Conservation (phyloP, 2,113 vertebrate genomes). For the Rafetus swinhoei region DNA sequence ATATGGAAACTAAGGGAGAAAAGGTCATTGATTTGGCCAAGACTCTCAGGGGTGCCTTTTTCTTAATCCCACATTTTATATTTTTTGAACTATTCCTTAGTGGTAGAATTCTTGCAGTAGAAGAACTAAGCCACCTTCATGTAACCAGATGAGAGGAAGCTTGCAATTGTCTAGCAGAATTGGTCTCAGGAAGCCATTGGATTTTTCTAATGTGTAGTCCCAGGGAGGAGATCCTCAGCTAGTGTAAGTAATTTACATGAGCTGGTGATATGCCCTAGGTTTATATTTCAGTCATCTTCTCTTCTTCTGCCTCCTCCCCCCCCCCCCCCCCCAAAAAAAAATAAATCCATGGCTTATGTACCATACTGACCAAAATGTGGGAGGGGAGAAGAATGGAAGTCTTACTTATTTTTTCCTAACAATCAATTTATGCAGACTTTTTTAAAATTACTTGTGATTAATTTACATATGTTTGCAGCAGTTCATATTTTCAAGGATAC, state of each 20-base stretch:
- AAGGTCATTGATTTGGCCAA: neutral
- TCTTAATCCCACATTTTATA: neutral
- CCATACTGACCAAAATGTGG: neutral
- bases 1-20: neutral
- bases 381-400: neutral
- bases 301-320: no score
- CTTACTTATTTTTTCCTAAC: no score
- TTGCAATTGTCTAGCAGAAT: neutral
- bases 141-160: neutral
- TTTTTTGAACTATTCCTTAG: neutral
- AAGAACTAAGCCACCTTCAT: neutral
- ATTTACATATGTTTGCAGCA: neutral
- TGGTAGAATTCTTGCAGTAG: neutral
- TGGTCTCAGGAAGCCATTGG: neutral
- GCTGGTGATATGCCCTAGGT: neutral
- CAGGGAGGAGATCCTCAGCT: neutral
- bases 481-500: neutral
- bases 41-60: neutral
- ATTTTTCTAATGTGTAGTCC: neutral
- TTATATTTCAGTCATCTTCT: neutral
- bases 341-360: neutral
- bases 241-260: neutral
- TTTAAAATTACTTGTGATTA: neutral
- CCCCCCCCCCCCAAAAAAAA: neutral
- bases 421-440: neutral